These are phyloP conservation scores for Hyperoplus immaculatus DNA, from an alignment of 2,797 vertebrate genomes.

Conservation along the genomic window DNA sequence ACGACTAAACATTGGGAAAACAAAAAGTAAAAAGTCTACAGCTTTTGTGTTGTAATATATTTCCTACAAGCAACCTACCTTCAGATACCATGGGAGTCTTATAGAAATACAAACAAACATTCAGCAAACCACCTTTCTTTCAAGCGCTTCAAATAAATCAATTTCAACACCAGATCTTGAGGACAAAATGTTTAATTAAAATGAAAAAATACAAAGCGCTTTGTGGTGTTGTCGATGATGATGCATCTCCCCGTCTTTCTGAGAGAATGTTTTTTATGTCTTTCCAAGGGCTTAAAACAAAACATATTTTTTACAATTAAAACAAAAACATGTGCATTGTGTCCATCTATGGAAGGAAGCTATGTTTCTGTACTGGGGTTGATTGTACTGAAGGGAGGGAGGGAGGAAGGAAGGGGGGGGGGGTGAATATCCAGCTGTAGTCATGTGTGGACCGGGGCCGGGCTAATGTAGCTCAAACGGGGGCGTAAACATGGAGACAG, in stretches of 20 bases:
- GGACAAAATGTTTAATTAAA: slow-evolving; percentile 82
- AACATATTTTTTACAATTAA: slow-evolving; percentile 79
- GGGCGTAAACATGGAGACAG: neutral
- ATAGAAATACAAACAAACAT: slow-evolving; percentile 14
- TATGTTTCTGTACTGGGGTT: slow-evolving; percentile 60
- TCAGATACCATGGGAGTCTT: slow-evolving; percentile 2
- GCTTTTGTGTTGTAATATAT: neutral
- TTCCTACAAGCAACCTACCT: slow-evolving; percentile 17
- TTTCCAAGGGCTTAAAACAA: slow-evolving; percentile 75
- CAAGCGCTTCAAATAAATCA: slow-evolving; percentile 53
- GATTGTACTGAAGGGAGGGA: slow-evolving; percentile 66
- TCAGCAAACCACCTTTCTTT: slow-evolving; percentile 6
- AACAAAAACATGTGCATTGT: slow-evolving; percentile 64
- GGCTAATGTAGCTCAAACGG: slow-evolving; percentile 45
- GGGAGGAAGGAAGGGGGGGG: too few relatives aligned
- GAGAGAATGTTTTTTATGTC: slow-evolving; percentile 49
- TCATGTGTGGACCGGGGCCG: slow-evolving; percentile 60
- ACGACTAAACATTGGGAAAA: slow-evolving; percentile 41
- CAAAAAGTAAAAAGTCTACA: neutral
- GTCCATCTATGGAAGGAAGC: slow-evolving; percentile 65
- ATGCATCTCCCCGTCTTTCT: slow-evolving; percentile 33
- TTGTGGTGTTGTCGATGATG: slow-evolving; percentile 38
- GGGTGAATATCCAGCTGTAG: slow-evolving; percentile 61
- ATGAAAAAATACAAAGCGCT: slow-evolving; percentile 78
- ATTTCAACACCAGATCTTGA: slow-evolving; percentile 55